Evolutionary conservation across 2,888 invertebrate species (phyloP).

Genomic region (Cremastinae sp.): DNA sequence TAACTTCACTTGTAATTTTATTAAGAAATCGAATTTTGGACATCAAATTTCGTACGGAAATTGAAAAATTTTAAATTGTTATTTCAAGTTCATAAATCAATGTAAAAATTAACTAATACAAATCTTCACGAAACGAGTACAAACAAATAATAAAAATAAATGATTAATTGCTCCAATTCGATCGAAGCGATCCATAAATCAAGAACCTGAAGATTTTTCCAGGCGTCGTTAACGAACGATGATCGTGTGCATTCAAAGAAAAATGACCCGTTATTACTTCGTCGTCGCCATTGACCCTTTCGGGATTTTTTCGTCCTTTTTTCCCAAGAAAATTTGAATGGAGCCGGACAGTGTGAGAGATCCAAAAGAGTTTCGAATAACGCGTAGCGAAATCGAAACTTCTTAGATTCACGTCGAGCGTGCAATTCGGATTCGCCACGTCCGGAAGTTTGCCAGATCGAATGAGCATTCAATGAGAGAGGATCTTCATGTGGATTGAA

Average conservation of each 20-base stretch:
- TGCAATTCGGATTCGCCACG: conserved; percentile 55
- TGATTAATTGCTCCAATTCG: too few species aligned
- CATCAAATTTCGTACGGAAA: too few species aligned
- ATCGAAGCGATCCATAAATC: too few species aligned
- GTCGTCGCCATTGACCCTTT: neutral
- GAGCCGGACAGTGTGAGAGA: neutral
- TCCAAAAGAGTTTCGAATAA: conserved; percentile 19
- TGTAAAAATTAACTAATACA: too few species aligned
- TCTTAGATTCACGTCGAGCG: conserved; percentile 49
- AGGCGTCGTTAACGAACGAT: too few species aligned
- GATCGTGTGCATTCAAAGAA: neutral
- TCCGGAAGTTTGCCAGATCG: conserved; percentile 46
- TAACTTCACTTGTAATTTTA: too few species aligned
- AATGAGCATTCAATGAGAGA: conserved; percentile 15
- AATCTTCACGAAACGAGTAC: too few species aligned
- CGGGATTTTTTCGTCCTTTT: neutral
- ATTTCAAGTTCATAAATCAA: too few species aligned
- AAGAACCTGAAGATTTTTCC: too few species aligned
- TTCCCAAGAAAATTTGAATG: conserved; percentile 26
- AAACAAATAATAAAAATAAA: too few species aligned
- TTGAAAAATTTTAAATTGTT: too few species aligned
- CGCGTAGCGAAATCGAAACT: conserved; percentile 18
- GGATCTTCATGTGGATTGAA: neutral
- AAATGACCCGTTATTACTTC: neutral
- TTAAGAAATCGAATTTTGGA: too few species aligned